Evolutionary conservation across 2,888 invertebrate species (phyloP).

Genomic region (Rambutsinella grinnellia): DNA sequence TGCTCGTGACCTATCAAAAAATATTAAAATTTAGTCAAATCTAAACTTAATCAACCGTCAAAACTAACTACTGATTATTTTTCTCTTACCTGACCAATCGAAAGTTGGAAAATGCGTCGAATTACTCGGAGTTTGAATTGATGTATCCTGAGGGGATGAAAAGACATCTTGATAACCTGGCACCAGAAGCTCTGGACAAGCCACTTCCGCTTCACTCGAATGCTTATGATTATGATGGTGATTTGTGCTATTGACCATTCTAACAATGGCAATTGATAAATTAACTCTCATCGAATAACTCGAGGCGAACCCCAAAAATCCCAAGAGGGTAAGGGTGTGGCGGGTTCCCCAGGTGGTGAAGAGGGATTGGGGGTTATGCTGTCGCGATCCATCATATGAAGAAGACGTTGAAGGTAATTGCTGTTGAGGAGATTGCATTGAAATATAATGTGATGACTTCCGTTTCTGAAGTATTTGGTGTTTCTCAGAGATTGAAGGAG

Average conservation of each 20-base stretch:
- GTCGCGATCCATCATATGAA: background rate
- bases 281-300: conserved; percentile 71
- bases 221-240: background rate
- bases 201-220: background rate
- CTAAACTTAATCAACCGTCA: no score
- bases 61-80: background rate
- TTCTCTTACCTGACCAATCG: background rate
- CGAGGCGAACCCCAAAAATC: conserved; percentile 70
- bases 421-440: background rate
- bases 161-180: background rate
- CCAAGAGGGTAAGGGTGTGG: conserved; percentile 69
- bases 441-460: no score
- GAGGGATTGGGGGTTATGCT: background rate
- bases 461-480: conserved; percentile 6
- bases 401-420: background rate
- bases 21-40: conserved; percentile 72
- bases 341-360: conserved; percentile 62
- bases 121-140: no score
- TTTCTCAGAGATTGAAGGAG: no score
- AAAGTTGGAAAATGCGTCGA: background rate
- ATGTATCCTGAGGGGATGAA: background rate
- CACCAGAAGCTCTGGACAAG: conserved; percentile 4
- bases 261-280: conserved; percentile 73
- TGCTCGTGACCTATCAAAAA: conserved; percentile 74
- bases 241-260: conserved; percentile 70